These are phyloP conservation scores for Thaumetopoea pityocampa DNA, from an alignment of 1,140 invertebrate genomes.

Conservation along the genomic window DNA sequence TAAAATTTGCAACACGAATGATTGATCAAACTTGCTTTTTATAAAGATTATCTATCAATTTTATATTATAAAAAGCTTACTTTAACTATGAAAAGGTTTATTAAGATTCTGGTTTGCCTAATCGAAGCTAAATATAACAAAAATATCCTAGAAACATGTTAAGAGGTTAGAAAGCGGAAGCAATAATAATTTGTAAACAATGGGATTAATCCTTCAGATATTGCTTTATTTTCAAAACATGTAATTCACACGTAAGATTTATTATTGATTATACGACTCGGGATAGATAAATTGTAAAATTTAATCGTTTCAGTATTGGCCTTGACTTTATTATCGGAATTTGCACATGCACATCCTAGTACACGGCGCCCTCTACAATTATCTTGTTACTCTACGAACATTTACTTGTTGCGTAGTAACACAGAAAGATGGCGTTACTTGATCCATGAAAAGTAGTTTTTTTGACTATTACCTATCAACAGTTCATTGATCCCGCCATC, in stretches of 20 bases:
- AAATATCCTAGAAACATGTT: conserved; percentile 2
- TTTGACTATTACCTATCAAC: conserved; percentile 20
- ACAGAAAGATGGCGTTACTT: conserved; percentile 38
- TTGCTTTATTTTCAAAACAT: not conserved
- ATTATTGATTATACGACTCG: not conserved
- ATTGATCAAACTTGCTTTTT: not conserved
- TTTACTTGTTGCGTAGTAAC: conserved; percentile 15
- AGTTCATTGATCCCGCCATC: conserved; percentile 30
- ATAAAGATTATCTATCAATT: too few species aligned
- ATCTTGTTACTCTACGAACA: conserved; percentile 10
- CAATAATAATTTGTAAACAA: conserved; percentile 17
- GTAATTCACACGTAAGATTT: not conserved
- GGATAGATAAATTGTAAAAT: conserved; percentile 5
- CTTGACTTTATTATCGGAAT: conserved; percentile 68
- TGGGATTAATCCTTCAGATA: conserved; percentile 3
- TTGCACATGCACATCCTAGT: conserved; percentile 47
- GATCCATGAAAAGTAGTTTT: conserved; percentile 28
- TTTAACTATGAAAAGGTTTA: too few species aligned
- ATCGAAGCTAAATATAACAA: not conserved
- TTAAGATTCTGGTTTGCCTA: too few species aligned
- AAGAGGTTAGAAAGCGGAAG: conserved; percentile 52
- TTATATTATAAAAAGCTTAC: too few species aligned
- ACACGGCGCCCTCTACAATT: conserved; percentile 47
- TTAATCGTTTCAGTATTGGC: conserved; percentile 43
- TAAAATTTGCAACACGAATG: conserved; percentile 51